Evolutionary conservation across 2,797 vertebrate genomes (phyloP).

Genomic region (Rhyacichthys aspro): DNA sequence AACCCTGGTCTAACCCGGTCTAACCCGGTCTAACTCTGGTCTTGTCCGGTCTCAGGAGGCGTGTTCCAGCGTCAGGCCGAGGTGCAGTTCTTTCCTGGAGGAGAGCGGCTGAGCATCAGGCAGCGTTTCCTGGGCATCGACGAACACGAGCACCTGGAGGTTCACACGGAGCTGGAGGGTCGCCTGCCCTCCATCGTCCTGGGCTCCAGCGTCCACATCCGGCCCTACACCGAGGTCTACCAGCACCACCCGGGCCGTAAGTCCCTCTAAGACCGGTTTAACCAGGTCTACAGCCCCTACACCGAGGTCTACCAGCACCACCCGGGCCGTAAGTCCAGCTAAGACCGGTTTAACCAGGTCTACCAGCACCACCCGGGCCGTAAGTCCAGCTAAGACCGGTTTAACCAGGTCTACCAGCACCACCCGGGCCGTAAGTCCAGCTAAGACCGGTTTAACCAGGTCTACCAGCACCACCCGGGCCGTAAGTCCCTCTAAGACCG

Average conservation of each 20-base stretch:
- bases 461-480: too few species aligned
- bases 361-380: too few species aligned
- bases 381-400: too few species aligned
- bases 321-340: background rate
- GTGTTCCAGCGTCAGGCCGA: slow-evolving; percentile 88
- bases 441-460: too few species aligned
- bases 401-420: too few species aligned
- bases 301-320: background rate
- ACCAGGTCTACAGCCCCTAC: too few species aligned
- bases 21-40: background rate
- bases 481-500: too few species aligned
- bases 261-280: slow-evolving; percentile 20
- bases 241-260: slow-evolving; percentile 86
- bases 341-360: background rate
- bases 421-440: too few species aligned
- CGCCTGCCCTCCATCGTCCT: slow-evolving; percentile 79
- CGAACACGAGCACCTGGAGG: slow-evolving; percentile 90
- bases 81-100: slow-evolving; percentile 86
- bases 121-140: slow-evolving; percentile 91
- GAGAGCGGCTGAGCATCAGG: slow-evolving; percentile 84
- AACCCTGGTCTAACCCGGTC: too few species aligned
- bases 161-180: slow-evolving; percentile 89
- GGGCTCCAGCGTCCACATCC: slow-evolving; percentile 84
- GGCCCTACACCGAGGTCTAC: slow-evolving; percentile 89
- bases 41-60: slow-evolving; percentile 76